Conservation (phyloP, 2,888 invertebrate genomes). For the Phorcus lineatus region DNA sequence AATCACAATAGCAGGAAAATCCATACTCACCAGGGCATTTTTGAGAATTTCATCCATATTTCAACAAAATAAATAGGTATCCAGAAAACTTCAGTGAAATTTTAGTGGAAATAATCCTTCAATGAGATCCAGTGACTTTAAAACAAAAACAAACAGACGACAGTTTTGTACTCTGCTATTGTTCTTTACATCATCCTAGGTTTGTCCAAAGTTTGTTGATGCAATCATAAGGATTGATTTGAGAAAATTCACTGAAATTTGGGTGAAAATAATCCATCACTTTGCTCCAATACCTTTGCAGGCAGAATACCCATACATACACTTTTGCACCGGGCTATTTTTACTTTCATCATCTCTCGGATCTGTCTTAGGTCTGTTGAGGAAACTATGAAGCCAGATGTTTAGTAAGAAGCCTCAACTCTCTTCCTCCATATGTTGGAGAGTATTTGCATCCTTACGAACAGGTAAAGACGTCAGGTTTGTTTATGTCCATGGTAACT, state of each 20-base stretch:
- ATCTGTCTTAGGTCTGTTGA: background rate
- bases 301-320: background rate
- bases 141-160: background rate
- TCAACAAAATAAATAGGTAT: slow-evolving; percentile 6
- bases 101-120: background rate
- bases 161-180: background rate
- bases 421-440: slow-evolving; percentile 17
- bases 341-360: slow-evolving; percentile 1
- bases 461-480: slow-evolving; percentile 1
- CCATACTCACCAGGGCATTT: slow-evolving; percentile 29
- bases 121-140: background rate
- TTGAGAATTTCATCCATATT: slow-evolving; percentile 29
- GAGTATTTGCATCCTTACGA: background rate
- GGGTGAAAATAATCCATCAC: background rate
- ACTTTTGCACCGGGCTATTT: slow-evolving; percentile 22
- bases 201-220: background rate
- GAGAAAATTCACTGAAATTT: slow-evolving; percentile 16
- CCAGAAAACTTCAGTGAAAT: slow-evolving; percentile 20
- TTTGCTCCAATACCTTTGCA: background rate
- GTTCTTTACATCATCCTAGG: background rate
- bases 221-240: slow-evolving; percentile 1
- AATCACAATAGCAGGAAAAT: background rate
- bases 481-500: background rate
- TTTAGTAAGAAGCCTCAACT: background rate
- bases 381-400: slow-evolving; percentile 20